Evolutionary conservation across 2,888 invertebrate genomes (phyloP), one percentile per base, ranked within the genome.

Genomic region (Leptopilina myrica): DNA sequence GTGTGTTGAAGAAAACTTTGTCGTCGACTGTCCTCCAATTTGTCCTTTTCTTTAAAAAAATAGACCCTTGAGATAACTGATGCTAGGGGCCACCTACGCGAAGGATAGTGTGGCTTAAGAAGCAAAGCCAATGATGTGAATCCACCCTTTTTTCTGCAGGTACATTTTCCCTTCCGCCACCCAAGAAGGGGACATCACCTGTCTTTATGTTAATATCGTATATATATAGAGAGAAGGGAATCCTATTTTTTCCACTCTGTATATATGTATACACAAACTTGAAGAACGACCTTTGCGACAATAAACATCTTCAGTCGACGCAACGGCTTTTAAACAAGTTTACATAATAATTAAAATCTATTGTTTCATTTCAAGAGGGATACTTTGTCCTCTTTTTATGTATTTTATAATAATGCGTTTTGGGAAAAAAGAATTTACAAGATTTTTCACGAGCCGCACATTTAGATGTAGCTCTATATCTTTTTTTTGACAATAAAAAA

Each of bases 101-200:
- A 56, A 53, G 73, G 33, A 73, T 33, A 73, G 33, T 14, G 73
- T 73, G 26, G 33, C 56, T n/a, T 8, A 73, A 73, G 26, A 56
- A 56, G 73, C 4, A 73, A 56, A 56, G 26, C 53, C 33, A 56
- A 73, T 33, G 73, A 73, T 73, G 26, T 56, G 9, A 56, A 73
- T 56, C 33, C 73, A 73, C 73, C 73, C 73, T 56, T 73, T 33
- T 56, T 73, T 73, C 56, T 53, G 26, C 56, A 73, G 73, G 73
- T 73, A 73, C 56, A 73, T 73, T 33, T 73, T 53, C 56, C 73
- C n/a, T 56, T 56, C 53, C n/a, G 53, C 73, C 73, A 73, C 73
- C 73, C 73, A 73, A 73, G 73, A 33, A 73, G 73, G 64, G 56
- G 56, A 73, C 53, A 56, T 33, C 73, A 73, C 73, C 73, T 73